These are phyloP conservation scores for Pterostichus niger DNA, from an alignment of 2,888 invertebrate genomes.

Conservation along the genomic window DNA sequence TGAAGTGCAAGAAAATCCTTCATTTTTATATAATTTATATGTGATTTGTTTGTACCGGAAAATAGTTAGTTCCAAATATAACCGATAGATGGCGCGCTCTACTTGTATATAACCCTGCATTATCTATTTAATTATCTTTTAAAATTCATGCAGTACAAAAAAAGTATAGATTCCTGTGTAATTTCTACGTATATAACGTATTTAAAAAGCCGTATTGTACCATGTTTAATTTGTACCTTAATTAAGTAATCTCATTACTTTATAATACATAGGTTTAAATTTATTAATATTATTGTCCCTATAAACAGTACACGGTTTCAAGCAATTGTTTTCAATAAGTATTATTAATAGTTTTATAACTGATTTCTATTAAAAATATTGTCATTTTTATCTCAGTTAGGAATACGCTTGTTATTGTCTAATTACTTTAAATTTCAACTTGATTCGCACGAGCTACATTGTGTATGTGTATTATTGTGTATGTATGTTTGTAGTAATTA, in stretches of 20 bases:
- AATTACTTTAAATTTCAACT: conserved; percentile 44
- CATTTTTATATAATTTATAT: too few species aligned
- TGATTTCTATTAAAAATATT: conserved; percentile 69
- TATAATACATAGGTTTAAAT: conserved; percentile 38
- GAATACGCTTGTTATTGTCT: conserved; percentile 46
- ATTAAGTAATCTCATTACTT: conserved; percentile 39
- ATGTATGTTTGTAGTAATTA: background rate
- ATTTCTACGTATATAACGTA: conserved; percentile 34
- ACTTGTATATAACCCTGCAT: background rate
- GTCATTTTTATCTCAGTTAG: conserved; percentile 68
- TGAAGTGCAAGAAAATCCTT: too few species aligned
- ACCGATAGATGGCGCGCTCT: too few species aligned
- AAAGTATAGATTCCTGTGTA: conserved; percentile 26
- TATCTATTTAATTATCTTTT: background rate
- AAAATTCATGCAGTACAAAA: conserved; percentile 29
- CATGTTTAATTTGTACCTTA: conserved; percentile 76
- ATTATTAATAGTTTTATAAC: conserved; percentile 54
- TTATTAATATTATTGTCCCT: conserved; percentile 69
- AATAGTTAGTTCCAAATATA: too few species aligned
- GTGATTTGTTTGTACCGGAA: too few species aligned
- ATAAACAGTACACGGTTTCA: conserved; percentile 51
- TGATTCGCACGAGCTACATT: conserved; percentile 28
- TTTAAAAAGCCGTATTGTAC: conserved; percentile 71
- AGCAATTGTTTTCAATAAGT: conserved; percentile 67
- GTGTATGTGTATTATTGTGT: conserved; percentile 29